phyloP scores from a whole-genome alignment of 2,797 vertebrate species.

The Dromococcyx pavoninus region DNA sequence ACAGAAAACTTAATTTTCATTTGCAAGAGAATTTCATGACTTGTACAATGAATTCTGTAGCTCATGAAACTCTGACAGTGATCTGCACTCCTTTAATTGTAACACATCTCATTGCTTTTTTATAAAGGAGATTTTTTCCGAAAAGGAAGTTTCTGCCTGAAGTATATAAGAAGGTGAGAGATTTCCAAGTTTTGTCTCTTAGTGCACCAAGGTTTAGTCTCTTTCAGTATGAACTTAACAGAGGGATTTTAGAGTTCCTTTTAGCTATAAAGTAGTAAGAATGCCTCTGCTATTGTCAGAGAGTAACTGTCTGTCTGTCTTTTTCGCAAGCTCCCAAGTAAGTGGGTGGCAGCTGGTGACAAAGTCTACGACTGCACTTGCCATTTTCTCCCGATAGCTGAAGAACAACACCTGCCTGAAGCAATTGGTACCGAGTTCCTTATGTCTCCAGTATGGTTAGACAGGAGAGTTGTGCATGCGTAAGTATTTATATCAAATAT shows the following conservation, averaged over 20 bases:
- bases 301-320: background rate
- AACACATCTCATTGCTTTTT: background rate
- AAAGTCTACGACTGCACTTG: slow-evolving; percentile 10
- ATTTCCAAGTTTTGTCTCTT: slow-evolving; percentile 7
- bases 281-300: background rate
- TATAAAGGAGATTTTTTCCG: slow-evolving; percentile 12
- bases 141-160: background rate
- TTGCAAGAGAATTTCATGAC: slow-evolving; percentile 21
- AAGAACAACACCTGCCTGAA: slow-evolving; percentile 6
- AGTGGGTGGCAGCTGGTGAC: slow-evolving; percentile 38
- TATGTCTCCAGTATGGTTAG: background rate
- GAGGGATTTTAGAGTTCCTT: background rate
- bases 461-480: background rate
- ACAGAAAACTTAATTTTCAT: slow-evolving; percentile 3
- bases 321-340: background rate
- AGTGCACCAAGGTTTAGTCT: background rate
- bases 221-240: background rate
- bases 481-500: slow-evolving; percentile 5
- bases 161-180: background rate
- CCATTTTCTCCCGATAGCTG: background rate
- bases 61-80: background rate
- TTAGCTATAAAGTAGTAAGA: background rate
- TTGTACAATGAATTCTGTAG: background rate
- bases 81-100: slow-evolving; percentile 3
- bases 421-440: background rate